Conservation (phyloP, 2,888 invertebrate species). For the Aphrophora alni region DNA sequence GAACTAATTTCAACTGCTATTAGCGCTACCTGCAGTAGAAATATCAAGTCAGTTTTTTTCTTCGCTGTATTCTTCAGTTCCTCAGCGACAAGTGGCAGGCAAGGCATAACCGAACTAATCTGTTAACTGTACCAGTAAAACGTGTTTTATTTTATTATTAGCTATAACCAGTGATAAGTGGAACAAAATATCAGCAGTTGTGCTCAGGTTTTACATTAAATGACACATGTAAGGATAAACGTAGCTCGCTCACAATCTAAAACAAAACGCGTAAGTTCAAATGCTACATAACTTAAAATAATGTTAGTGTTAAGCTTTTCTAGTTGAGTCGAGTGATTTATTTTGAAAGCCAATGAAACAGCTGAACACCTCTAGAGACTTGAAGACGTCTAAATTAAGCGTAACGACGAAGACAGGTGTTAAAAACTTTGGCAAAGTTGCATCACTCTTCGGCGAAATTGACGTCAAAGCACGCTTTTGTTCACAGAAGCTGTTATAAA, state of each 20-base stretch:
- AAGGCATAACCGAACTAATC: not conserved
- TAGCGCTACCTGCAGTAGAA: not conserved
- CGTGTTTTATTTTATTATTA: not conserved
- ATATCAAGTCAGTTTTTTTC: not conserved
- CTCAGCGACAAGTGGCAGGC: not conserved
- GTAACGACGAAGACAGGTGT: not conserved
- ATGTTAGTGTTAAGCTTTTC: not conserved
- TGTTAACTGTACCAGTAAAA: not conserved
- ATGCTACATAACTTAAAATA: not conserved
- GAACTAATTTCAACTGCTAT: not conserved
- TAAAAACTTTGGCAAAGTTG: not conserved
- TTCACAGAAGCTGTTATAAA: not conserved
- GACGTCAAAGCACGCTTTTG: not conserved
- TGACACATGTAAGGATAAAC: not conserved
- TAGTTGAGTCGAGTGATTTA: not conserved
- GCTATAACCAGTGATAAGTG: not conserved
- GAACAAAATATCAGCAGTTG: not conserved
- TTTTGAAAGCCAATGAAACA: not conserved
- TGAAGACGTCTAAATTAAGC: constrained; percentile 2
- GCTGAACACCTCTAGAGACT: not conserved
- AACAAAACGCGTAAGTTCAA: not conserved
- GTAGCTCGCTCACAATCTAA: not conserved
- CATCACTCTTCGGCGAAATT: not conserved
- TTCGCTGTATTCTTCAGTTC: not conserved
- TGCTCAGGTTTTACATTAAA: not conserved